These are phyloP conservation scores for Athrips mouffetella DNA, from an alignment of 2,888 invertebrate species.

Conservation along the genomic window DNA sequence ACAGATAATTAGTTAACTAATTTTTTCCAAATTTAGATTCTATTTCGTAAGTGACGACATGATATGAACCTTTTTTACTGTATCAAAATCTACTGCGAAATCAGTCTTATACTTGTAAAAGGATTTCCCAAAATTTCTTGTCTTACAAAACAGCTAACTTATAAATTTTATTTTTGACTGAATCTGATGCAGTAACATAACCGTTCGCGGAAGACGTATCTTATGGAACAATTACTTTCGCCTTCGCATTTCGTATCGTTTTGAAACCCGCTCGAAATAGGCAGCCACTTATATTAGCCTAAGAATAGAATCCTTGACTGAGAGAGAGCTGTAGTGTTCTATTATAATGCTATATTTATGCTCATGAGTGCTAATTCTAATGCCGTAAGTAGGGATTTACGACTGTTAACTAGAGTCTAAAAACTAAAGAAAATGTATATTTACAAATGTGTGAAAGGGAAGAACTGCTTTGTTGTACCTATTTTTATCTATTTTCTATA, in stretches of 20 bases:
- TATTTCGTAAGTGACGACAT: too few species aligned
- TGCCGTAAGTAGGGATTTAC: conserved; percentile 30
- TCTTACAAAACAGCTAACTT: too few species aligned
- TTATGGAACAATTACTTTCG: too few species aligned
- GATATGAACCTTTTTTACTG: too few species aligned
- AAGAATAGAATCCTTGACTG: conserved; percentile 32
- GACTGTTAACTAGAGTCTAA: neutral
- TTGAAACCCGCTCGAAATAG: conserved; percentile 25
- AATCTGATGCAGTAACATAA: neutral
- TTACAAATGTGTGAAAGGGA: neutral
- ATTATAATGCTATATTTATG: conserved; percentile 42
- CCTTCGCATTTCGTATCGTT: conserved; percentile 2
- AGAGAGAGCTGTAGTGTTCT: conserved; percentile 28
- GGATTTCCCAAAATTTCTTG: too few species aligned
- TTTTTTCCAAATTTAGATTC: too few species aligned
- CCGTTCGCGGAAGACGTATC: neutral
- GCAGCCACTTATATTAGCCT: too few species aligned
- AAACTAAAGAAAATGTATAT: neutral
- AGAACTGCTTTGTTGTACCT: too few species aligned
- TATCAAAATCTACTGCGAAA: too few species aligned
- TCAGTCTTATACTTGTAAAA: too few species aligned
- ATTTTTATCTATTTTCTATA: too few species aligned
- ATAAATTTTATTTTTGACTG: neutral
- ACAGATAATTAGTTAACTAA: too few species aligned
- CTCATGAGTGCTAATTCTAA: conserved; percentile 22